phyloP scores from a whole-genome alignment of 30 jellyfish, hydroid and myxozoan genomes.

The Rhopilema esculentum region DNA sequence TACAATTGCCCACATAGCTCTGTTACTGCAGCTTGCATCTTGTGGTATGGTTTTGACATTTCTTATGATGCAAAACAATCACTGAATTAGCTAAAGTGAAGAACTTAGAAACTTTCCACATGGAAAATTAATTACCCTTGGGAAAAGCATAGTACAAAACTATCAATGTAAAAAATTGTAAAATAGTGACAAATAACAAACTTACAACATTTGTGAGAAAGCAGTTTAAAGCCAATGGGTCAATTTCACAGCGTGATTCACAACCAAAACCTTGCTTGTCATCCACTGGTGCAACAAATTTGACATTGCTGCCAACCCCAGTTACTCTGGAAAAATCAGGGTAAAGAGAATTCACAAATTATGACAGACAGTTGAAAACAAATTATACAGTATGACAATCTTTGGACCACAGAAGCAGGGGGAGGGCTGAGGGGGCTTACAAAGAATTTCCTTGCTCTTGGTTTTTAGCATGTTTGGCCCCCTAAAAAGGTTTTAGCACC shows the following conservation, averaged over 20 bases:
- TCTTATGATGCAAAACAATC: no score
- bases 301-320: neutral
- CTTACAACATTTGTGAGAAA: conserved; percentile 80
- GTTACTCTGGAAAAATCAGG: neutral
- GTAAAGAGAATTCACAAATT: neutral
- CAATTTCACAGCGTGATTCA: conserved; percentile 53
- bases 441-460: neutral
- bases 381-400: neutral
- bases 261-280: conserved; percentile 3
- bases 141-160: no score
- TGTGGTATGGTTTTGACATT: no score
- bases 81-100: no score
- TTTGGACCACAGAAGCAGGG: neutral
- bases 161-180: no score
- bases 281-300: conserved; percentile 5
- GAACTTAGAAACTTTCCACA: no score
- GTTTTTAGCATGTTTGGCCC: no score
- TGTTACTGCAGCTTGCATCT: no score
- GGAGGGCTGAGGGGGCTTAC: neutral
- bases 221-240: conserved; percentile 78
- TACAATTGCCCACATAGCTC: no score
- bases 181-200: neutral
- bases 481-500: no score
- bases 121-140: no score
- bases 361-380: no score